Evolutionary conservation across 2,113 vertebrate species (phyloP).

Genomic region (Chloroceryle aenea): DNA sequence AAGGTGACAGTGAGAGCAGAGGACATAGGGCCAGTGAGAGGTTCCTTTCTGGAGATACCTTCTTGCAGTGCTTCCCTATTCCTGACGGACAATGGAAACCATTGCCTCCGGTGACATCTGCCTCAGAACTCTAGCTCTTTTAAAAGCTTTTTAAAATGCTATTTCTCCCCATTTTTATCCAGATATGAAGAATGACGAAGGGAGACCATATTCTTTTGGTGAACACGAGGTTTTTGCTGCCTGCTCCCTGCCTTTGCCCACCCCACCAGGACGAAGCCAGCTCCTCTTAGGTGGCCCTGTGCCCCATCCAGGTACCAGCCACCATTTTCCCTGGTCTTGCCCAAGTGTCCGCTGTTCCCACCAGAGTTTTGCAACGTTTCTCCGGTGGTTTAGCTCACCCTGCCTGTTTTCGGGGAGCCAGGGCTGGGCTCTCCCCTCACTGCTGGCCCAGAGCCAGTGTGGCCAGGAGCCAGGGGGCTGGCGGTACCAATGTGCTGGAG

Average conservation of each 20-base stretch:
- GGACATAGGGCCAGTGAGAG: accelerated
- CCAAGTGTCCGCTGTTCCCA: not conserved
- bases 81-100: not conserved
- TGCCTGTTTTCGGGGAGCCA: not conserved
- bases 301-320: not conserved
- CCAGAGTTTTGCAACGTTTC: not conserved
- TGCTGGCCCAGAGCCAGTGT: accelerated
- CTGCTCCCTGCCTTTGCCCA: not conserved
- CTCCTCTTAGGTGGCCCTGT: not conserved
- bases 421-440: not conserved
- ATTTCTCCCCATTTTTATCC: not conserved
- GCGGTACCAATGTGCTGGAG: accelerated
- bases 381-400: accelerated
- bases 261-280: accelerated
- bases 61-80: not conserved
- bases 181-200: no score
- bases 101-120: not conserved
- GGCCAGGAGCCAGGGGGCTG: accelerated
- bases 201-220: accelerated
- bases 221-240: not conserved
- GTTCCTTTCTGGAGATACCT: not conserved
- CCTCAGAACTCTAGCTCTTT: not conserved
- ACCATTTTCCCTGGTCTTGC: accelerated
- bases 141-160: not conserved
- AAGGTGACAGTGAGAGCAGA: accelerated